Base-by-base conservation (phyloP, 2,113 vertebrate species). In the Turnix velox region DNA sequence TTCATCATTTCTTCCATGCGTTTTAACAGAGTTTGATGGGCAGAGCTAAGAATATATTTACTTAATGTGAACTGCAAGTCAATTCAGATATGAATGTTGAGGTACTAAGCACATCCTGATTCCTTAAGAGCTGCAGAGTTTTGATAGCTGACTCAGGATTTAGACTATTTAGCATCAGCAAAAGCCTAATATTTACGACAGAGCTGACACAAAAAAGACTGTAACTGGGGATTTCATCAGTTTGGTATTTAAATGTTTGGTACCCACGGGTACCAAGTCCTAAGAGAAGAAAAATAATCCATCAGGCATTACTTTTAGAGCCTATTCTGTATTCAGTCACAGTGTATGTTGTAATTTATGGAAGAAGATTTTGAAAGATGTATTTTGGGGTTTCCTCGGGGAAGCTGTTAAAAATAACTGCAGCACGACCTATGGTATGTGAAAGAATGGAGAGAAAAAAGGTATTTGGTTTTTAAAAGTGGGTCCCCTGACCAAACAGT, bases 81-180 rank as follows among this genome's bases (percentile, higher is more conserved):
- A 95, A 63, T 77, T 93, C 91, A 85, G 89, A 95, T 94, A 73
- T 54, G 80, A 91, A 76, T 83, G 87, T 54, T 43, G 58, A 76
- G 89, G 67, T 96, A 46, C 80, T 87, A 59, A 95, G 84, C 40
- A 59, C 67, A 93, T 69, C 20, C 81, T 96, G 87, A 95, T 95
- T 67, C 66, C 42, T 89, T 43, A 35, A 45, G 91, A 95, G 92
- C 87, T 76, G 81, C 76, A 35, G 66, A 95, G 74, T 89, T 94
- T 89, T 94, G 95, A 89, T 91, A 94, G 94, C 95, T 96, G 92
- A 96, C 84, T 95, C 92, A 97, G 92, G 92, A 52, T 87, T 95
- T 94, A 93, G 93, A 72, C 90, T 94, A 76, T 93, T 95, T 91
- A 88, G 45, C 94, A 91, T 92, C 92, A 96, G 93, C 88, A 88